A percentile compares a stretch with the other conserved stretches of the same genome.
phyloP scores from a whole-genome alignment of 2,113 vertebrate genomes.

The Micronycteris hirsuta region DNA sequence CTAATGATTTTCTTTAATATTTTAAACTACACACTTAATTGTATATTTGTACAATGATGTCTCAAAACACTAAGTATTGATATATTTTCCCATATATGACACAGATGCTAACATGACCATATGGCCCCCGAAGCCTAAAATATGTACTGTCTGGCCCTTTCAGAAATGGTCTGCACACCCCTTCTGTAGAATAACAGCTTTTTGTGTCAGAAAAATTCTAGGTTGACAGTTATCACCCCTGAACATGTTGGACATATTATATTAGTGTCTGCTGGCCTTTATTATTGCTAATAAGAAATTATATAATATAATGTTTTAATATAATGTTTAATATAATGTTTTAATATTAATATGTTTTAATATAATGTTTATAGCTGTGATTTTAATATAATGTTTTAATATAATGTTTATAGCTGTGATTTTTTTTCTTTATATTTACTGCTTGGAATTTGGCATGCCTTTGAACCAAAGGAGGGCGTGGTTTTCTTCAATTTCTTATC shows the following conservation, averaged over 20 bases:
- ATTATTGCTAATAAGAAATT: not conserved
- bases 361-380: not conserved
- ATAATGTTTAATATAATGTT: not conserved
- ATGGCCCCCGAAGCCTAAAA: not conserved
- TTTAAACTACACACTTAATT: not conserved
- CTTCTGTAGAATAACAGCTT: not conserved
- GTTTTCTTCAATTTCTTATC: not conserved
- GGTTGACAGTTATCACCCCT: not conserved
- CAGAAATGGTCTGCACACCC: not conserved
- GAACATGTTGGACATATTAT: not conserved
- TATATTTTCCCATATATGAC: not conserved
- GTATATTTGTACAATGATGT: not conserved
- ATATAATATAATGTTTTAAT: no score
- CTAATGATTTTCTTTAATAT: not conserved
- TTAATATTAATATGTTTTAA: no score
- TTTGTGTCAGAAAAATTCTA: not conserved
- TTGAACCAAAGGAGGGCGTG: not conserved
- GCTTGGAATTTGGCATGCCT: not conserved
- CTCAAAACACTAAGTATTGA: not conserved
- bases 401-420: not conserved
- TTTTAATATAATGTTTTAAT: constrained; percentile 18
- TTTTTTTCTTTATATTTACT: not conserved
- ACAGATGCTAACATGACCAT: not conserved
- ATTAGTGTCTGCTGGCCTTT: not conserved
- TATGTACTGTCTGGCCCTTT: not conserved